Evolutionary conservation across 1,140 invertebrate genomes (phyloP), one percentile per base, ranked within the genome.

Genomic region (Pseudomyrmex flavicornis): DNA sequence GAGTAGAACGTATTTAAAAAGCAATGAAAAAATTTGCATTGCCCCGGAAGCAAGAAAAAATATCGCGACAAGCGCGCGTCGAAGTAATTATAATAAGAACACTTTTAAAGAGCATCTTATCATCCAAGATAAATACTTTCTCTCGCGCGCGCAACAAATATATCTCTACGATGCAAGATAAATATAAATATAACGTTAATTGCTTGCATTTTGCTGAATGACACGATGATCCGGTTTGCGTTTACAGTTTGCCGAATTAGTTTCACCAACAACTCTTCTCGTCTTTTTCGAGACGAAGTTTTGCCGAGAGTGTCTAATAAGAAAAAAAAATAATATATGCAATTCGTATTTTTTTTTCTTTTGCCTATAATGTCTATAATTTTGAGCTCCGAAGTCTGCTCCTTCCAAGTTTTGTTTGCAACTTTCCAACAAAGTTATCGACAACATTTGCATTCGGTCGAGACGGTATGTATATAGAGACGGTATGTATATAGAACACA

Each of bases 131-230:
- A 80, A 59, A 35, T 35, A 35, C 35, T 35, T 48, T 80, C 66
- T 80, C 76, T 80, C 76, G 26, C 26, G 26, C 35, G 35, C 35
- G 35, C 5, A 35, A 35, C 35, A 79, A 79, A 79, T 80, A 80
- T 44, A 70, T 54, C 44, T 59, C 22, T 59, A 46, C 66, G 59
- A 54, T 70, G 66, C 35, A 35, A 35, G 35, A 35, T 35, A 35
- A 35, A 35, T 35, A 35, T 70, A 80, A 80, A 80, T 66, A 66
- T 80, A 66, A 48, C 66, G 66, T 66, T 80, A 80, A 80, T 80
- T 80, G 76, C 76, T 72, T 50, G 48, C 74, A 56, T 77, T 77
- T 77, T 77, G 22, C 65, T 61, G 66, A 80, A 80, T 72, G 54
- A 66, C 44, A n/a, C 44, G 76, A 80, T 72, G 70, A 50, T 72